A percentile compares a stretch with the other conserved stretches of the same genome.
These are phyloP conservation scores for Drosophila lacicola DNA, from an alignment of 2,888 invertebrate species.

Conservation along the genomic window DNA sequence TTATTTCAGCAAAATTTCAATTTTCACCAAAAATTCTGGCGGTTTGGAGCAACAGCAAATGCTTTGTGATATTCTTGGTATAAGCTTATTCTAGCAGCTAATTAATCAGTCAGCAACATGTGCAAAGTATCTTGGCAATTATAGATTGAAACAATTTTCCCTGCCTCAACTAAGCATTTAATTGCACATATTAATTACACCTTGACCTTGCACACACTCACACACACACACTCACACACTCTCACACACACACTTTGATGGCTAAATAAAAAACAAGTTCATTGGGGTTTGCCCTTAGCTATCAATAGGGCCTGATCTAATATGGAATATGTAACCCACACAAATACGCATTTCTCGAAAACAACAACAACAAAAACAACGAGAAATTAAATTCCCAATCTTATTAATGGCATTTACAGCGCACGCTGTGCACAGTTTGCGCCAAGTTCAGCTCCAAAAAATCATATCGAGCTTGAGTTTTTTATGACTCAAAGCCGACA, in stretches of 20 bases:
- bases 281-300: constrained; percentile 41
- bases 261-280: constrained; percentile 53
- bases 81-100: constrained; percentile 36
- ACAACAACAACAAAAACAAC: constrained; percentile 11
- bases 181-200: constrained; percentile 36
- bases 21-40: not conserved
- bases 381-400: constrained; percentile 31
- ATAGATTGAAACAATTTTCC: constrained; percentile 7
- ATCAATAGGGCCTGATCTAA: constrained; percentile 63
- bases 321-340: constrained; percentile 61
- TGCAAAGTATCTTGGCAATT: constrained; percentile 40
- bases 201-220: constrained; percentile 44
- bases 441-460: constrained; percentile 44
- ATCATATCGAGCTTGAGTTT: constrained; percentile 31
- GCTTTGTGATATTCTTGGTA: not conserved
- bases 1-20: not conserved
- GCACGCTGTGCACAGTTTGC: constrained; percentile 60
- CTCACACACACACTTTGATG: not conserved
- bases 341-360: constrained; percentile 33
- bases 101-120: constrained; percentile 52
- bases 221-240: not conserved
- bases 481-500: constrained; percentile 31
- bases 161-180: constrained; percentile 16
- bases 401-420: constrained; percentile 56
- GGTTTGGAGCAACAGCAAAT: too few relatives aligned